phyloP scores from a whole-genome alignment of 1,140 invertebrate genomes.

The Bathynomus jamesi region DNA sequence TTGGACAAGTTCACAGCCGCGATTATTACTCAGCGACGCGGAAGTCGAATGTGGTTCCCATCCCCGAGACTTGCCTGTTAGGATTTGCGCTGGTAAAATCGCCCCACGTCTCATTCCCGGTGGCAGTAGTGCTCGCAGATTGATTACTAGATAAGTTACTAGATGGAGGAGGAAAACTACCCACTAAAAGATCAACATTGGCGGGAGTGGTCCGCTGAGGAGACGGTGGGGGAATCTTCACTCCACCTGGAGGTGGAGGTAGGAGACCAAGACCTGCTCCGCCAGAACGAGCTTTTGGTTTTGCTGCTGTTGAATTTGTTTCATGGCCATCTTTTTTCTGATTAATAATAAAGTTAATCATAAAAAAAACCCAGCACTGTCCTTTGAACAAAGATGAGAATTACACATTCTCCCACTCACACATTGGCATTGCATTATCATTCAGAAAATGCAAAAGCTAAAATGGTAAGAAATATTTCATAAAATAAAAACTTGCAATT shows the following conservation, averaged over 20 bases:
- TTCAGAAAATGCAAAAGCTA: too few species aligned
- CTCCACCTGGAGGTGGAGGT: slow-evolving; percentile 73
- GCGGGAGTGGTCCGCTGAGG: slow-evolving; percentile 37
- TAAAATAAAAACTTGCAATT: background rate
- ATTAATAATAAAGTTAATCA: slow-evolving; percentile 31
- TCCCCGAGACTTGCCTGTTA: background rate
- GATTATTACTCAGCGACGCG: too few species aligned
- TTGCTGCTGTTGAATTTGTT: slow-evolving; percentile 53
- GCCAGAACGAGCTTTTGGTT: slow-evolving; percentile 48
- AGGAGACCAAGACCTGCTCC: slow-evolving; percentile 54
- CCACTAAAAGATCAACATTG: background rate
- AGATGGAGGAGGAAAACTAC: background rate
- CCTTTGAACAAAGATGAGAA: background rate
- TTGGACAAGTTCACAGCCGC: too few species aligned
- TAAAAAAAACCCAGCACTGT: too few species aligned
- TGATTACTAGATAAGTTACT: background rate
- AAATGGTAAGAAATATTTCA: background rate
- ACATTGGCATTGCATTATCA: background rate
- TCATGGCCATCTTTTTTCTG: slow-evolving; percentile 84
- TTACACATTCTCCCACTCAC: background rate
- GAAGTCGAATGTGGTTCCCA: too few species aligned
- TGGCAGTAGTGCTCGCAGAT: background rate
- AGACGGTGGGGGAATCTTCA: slow-evolving; percentile 58
- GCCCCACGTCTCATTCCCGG: background rate
- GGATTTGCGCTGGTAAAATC: background rate